Evolutionary conservation across 2,888 invertebrate genomes (phyloP).

Genomic region (Cheilosia grossa): DNA sequence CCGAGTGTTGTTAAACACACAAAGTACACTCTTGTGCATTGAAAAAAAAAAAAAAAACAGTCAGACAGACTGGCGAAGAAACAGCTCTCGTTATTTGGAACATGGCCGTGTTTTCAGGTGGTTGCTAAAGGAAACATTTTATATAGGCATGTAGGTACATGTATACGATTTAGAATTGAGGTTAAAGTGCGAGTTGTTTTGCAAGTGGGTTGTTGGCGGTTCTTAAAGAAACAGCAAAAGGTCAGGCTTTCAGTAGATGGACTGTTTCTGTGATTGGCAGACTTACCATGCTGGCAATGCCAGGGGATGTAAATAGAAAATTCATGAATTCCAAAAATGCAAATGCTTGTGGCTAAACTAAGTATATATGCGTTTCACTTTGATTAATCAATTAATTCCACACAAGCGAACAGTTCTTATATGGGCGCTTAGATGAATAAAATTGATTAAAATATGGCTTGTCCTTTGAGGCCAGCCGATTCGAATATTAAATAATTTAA

Average conservation of each 20-base stretch:
- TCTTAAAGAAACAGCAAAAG: not conserved
- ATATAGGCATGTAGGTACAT: not conserved
- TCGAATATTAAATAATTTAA: no score
- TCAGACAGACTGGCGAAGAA: slow-evolving; percentile 22
- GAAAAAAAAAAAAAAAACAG: not conserved
- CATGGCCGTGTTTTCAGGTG: slow-evolving; percentile 52
- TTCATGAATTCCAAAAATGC: slow-evolving; percentile 10
- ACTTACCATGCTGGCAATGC: slow-evolving; percentile 3
- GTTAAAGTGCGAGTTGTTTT: slow-evolving; percentile 41
- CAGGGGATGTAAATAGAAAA: not conserved
- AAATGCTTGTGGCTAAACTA: not conserved
- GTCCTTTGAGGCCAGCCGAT: no score
- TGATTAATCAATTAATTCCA: not conserved
- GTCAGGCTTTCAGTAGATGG: slow-evolving; percentile 47
- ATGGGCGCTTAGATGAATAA: no score
- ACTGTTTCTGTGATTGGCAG: slow-evolving; percentile 43
- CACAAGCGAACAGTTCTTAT: no score
- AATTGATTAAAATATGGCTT: no score
- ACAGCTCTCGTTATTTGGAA: slow-evolving; percentile 25
- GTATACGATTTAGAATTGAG: slow-evolving; percentile 44
- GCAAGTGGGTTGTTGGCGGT: slow-evolving; percentile 28
- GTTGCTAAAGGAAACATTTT: slow-evolving; percentile 44
- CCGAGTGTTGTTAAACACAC: slow-evolving; percentile 49
- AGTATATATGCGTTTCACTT: not conserved
- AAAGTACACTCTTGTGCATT: slow-evolving; percentile 34